Evolutionary conservation across 2,113 vertebrate genomes (phyloP).

Genomic region (Hiodon alosoides): DNA sequence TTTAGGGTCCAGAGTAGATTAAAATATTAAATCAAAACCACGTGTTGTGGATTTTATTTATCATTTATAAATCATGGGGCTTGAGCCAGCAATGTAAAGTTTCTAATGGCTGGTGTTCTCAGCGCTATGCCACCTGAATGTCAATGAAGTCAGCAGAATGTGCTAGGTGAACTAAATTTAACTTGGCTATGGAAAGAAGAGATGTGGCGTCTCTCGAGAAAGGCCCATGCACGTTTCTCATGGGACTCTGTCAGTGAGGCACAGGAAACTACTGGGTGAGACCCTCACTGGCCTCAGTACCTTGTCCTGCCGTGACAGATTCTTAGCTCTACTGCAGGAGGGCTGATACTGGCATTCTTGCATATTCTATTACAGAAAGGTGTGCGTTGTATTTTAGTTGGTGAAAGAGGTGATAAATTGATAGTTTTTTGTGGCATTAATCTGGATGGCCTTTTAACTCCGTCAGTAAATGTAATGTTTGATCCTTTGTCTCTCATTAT

Average conservation of each 20-base stretch:
- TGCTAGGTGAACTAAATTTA: conserved; percentile 3
- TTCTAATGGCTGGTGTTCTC: conserved; percentile 12
- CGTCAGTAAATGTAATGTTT: too few relatives aligned
- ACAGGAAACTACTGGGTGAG: not conserved
- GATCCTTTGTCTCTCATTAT: too few relatives aligned
- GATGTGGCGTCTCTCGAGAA: not conserved
- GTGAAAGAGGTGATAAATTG: too few relatives aligned
- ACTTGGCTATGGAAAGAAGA: not conserved
- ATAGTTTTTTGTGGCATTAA: too few relatives aligned
- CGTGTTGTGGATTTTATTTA: conserved; percentile 7
- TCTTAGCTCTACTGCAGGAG: too few relatives aligned
- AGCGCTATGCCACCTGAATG: conserved; percentile 16
- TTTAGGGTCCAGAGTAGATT: conserved; percentile 28
- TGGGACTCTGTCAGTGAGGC: not conserved
- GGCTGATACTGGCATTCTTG: too few relatives aligned
- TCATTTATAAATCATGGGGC: conserved; percentile 23
- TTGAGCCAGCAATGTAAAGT: conserved; percentile 19
- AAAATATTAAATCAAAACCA: conserved; percentile 36
- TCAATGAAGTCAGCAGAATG: conserved; percentile 21
- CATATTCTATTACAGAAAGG: too few relatives aligned
- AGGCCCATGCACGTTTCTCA: not conserved
- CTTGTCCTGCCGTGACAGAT: not conserved
- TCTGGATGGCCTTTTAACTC: too few relatives aligned
- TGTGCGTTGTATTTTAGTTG: too few relatives aligned
- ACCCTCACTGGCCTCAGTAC: not conserved